These are phyloP conservation scores for Pollachius pollachius DNA, from an alignment of 2,113 vertebrate genomes.

Conservation along the genomic window DNA sequence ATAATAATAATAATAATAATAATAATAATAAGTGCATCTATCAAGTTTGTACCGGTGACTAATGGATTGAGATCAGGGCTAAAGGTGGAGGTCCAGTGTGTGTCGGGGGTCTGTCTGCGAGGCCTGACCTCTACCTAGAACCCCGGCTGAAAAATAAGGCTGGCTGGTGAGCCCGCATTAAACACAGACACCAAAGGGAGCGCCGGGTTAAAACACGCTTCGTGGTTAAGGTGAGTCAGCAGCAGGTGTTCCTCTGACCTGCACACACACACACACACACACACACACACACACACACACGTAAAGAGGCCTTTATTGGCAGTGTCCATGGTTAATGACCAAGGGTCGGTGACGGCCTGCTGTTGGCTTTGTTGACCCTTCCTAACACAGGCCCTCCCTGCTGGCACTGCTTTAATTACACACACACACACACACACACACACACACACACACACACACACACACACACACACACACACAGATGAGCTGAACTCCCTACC, in stretches of 20 bases:
- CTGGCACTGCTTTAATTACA: slow-evolving; percentile 65
- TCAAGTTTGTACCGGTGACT: too few species aligned
- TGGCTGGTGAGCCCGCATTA: neutral
- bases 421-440: slow-evolving; percentile 39
- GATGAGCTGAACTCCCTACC: slow-evolving; percentile 25
- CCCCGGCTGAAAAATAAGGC: slow-evolving; percentile 3
- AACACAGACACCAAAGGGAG: neutral
- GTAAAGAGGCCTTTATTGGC: slow-evolving; percentile 40
- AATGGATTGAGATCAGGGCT: too few species aligned
- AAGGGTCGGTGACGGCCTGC: slow-evolving; percentile 62
- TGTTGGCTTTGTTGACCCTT: slow-evolving; percentile 65
- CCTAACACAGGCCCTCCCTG: slow-evolving; percentile 58
- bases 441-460: slow-evolving; percentile 19
- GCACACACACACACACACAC: slow-evolving; percentile 11
- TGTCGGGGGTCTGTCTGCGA: too few species aligned
- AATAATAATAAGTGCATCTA: too few species aligned
- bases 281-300: slow-evolving; percentile 23
- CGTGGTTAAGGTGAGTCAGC: slow-evolving; percentile 31
- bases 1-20: too few species aligned
- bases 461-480: slow-evolving; percentile 15
- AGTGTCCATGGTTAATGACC: slow-evolving; percentile 62
- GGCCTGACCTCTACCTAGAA: neutral
- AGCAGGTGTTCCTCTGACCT: too few species aligned
- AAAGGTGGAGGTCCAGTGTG: too few species aligned
- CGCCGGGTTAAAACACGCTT: slow-evolving; percentile 21